These are phyloP conservation scores for Ommatoiulus sabulosus DNA, from an alignment of 2,888 invertebrate species.

Conservation along the genomic window DNA sequence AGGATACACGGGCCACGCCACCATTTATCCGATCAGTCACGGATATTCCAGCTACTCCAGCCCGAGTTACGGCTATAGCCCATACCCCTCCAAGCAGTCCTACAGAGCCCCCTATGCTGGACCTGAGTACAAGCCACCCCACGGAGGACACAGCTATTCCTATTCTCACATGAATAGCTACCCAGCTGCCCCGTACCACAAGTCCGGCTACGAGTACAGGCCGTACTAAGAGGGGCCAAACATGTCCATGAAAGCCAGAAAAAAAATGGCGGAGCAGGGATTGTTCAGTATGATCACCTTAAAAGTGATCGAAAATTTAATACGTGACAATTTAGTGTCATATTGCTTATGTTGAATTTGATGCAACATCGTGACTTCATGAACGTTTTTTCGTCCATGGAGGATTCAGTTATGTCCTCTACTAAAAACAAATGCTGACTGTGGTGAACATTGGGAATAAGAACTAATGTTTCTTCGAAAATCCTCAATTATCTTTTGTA, in stretches of 20 bases:
- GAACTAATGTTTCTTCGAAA: background rate
- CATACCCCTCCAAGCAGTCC: background rate
- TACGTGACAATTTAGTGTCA: too few relatives aligned
- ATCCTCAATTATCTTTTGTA: background rate
- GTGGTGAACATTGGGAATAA: background rate
- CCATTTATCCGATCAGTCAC: background rate
- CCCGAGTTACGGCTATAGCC: background rate
- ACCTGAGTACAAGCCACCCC: background rate
- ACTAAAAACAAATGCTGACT: background rate
- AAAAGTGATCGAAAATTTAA: too few relatives aligned
- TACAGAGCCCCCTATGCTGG: background rate
- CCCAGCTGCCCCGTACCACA: background rate
- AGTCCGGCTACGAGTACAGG: background rate
- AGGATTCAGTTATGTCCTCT: background rate
- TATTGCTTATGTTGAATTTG: background rate
- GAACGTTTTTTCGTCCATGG: background rate
- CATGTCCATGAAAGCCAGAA: too few relatives aligned
- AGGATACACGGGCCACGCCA: background rate
- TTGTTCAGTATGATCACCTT: too few relatives aligned
- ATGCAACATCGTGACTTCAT: background rate
- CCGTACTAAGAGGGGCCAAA: background rate
- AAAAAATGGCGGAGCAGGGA: too few relatives aligned
- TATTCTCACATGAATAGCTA: conserved; percentile 4
- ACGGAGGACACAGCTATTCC: conserved; percentile 12
- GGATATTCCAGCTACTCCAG: background rate